Base-by-base conservation (phyloP, 53 echinoderm and acorn worm species). In the Paelopatides confundens region DNA sequence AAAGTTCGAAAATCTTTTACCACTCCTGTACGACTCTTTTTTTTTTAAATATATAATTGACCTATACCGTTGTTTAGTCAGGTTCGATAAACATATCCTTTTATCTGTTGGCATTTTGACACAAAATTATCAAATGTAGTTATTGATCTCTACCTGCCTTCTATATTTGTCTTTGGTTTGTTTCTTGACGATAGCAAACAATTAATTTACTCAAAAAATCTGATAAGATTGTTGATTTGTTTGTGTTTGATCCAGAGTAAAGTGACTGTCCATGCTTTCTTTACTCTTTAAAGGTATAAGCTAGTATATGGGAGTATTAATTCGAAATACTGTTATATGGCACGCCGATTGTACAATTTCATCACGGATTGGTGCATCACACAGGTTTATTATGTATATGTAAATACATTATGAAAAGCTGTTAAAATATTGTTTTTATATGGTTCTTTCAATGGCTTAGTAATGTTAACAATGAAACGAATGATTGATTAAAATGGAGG, bases 161-260 rank as follows among this genome's bases (percentile, higher is more conserved):
- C 21, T 6, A 5, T 23, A 1, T 21, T 58, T n/a, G 21, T 58
- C 58, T 6, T 21, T 6, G n/a, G 58, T 58, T 58, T 58, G 58
- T 58, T 58, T 58, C n/a, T 21, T 21, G 58, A 2, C n/a, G 58
- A 58, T 58, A 58, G 2, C 58, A 23, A 58, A 58, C 58, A 58
- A 74, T 74, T 74, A 74, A 74, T 74, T 40, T 74, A 24, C 46
- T 46, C 47, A 7, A 74, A 74, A 35, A 74, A 74, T 74, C 74
- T 74, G 74, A 74, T 74, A 74, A 74, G 38, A 74, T 74, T 74
- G 74, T 74, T 23, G 46, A 39, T 18, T 37, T 74, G 39, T 39
- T 74, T 74, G 24, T 26, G 21, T 39, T 70, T 39, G 13, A 43
- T 74, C 18, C 40, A 27, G 74, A 74, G 46, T 40, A 74, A 74